Evolutionary conservation across 2,888 invertebrate species (phyloP).

Genomic region (Apotomis betuletana): DNA sequence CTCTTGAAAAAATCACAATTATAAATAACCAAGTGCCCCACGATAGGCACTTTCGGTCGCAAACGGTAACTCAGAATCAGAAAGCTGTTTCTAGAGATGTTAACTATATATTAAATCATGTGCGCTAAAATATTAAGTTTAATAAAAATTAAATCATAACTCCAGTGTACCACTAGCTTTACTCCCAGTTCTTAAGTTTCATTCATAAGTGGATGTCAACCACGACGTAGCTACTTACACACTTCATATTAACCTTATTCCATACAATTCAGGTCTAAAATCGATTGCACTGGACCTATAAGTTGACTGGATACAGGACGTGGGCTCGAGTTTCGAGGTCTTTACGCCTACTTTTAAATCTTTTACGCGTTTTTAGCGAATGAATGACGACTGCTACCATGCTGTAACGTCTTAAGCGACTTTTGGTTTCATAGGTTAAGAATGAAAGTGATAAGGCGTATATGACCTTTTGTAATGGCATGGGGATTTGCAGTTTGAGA

Average conservation of each 20-base stretch:
- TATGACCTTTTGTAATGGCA: too few species aligned
- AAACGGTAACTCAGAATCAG: too few species aligned
- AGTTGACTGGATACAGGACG: constrained; percentile 22
- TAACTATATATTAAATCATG: too few species aligned
- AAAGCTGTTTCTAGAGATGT: too few species aligned
- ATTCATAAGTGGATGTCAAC: constrained; percentile 39
- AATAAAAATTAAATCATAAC: not conserved
- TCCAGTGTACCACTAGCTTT: constrained; percentile 13
- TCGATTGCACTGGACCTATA: not conserved
- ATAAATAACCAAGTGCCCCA: too few species aligned
- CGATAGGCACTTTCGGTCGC: too few species aligned
- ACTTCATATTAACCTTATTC: not conserved
- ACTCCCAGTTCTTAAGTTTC: constrained; percentile 35
- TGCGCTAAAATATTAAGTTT: too few species aligned
- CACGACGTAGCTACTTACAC: not conserved
- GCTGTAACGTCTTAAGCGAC: not conserved
- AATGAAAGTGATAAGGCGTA: not conserved
- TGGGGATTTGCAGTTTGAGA: too few species aligned
- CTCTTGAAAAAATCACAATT: too few species aligned
- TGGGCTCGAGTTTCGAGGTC: constrained; percentile 36
- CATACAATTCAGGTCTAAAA: not conserved
- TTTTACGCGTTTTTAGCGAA: constrained; percentile 12
- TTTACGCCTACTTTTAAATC: constrained; percentile 37
- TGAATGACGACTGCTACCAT: not conserved
- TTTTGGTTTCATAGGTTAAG: not conserved